Conservation (phyloP, 1,140 invertebrate species). For the Gryllus bimaculatus region DNA sequence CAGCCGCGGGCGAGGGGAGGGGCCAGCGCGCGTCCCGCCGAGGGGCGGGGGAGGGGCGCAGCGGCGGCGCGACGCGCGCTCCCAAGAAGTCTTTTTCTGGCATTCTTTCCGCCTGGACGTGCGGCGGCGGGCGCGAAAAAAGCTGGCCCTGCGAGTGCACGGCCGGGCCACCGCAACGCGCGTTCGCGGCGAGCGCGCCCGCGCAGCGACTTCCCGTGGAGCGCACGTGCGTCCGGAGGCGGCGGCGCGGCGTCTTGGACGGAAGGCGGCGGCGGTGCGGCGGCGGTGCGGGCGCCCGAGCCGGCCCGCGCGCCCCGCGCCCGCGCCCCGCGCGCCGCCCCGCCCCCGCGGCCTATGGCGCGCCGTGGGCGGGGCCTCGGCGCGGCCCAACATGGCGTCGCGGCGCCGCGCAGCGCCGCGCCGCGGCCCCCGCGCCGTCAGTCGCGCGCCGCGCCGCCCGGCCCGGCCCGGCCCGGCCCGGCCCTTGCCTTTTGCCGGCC, state of each 20-base stretch:
- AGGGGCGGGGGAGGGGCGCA: not conserved
- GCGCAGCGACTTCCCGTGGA: too few species aligned
- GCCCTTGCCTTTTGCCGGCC: too few species aligned
- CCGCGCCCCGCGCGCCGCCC: too few species aligned
- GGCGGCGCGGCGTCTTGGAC: not conserved
- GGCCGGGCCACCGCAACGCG: not conserved
- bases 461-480: too few species aligned
- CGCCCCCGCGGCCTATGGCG: slow-evolving; percentile 1
- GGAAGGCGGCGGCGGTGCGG: not conserved
- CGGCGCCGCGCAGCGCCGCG: too few species aligned
- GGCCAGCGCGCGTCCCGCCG: not conserved
- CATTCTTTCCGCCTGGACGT: slow-evolving; percentile 16
- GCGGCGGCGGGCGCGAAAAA: not conserved
- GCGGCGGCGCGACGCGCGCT: not conserved
- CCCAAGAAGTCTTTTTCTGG: slow-evolving; percentile 14
- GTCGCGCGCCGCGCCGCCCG: too few species aligned
- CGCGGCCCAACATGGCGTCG: not conserved
- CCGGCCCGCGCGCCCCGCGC: too few species aligned
- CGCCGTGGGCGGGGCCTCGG: not conserved
- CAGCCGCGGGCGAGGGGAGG: not conserved
- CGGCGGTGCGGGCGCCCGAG: too few species aligned
- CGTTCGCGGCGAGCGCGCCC: too few species aligned
- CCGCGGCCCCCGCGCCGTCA: not conserved
- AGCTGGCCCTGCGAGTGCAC: not conserved
- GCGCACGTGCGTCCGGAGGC: too few species aligned